Evolutionary conservation across 2,797 vertebrate genomes (phyloP).

Genomic region (Liasis olivaceus): DNA sequence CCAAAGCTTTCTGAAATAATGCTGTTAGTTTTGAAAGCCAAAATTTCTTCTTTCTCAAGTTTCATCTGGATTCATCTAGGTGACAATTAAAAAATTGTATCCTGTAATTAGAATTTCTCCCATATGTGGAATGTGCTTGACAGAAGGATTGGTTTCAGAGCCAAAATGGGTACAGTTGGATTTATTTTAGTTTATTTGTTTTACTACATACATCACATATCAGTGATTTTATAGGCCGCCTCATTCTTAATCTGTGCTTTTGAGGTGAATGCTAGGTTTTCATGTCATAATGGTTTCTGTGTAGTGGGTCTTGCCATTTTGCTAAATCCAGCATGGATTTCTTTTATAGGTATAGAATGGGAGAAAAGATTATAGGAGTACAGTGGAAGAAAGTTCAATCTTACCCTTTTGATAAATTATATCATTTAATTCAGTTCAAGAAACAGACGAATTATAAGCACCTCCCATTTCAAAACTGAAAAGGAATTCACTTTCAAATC

Average conservation of each 20-base stretch:
- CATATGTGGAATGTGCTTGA: background rate
- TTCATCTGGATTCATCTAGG: background rate
- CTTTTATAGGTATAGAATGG: background rate
- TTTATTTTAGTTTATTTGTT: background rate
- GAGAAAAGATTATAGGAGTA: background rate
- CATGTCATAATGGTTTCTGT: background rate
- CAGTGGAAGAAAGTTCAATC: background rate
- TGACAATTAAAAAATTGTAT: background rate
- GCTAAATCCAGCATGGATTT: background rate
- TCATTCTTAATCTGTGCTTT: background rate
- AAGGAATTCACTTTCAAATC: background rate
- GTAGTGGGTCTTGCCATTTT: background rate
- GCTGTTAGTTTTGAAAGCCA: background rate
- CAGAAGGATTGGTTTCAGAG: background rate
- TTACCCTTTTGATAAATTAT: background rate
- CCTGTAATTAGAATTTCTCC: background rate
- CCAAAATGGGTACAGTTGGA: background rate
- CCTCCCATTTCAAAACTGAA: background rate
- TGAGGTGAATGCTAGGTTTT: background rate
- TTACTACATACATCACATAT: background rate
- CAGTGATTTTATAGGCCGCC: background rate
- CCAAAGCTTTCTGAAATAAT: background rate
- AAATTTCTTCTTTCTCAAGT: background rate
- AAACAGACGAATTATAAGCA: background rate
- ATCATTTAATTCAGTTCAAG: background rate